These are phyloP conservation scores for Diadema setosum DNA, from an alignment of 35 echinoderm and acorn worm genomes.

Conservation along the genomic window DNA sequence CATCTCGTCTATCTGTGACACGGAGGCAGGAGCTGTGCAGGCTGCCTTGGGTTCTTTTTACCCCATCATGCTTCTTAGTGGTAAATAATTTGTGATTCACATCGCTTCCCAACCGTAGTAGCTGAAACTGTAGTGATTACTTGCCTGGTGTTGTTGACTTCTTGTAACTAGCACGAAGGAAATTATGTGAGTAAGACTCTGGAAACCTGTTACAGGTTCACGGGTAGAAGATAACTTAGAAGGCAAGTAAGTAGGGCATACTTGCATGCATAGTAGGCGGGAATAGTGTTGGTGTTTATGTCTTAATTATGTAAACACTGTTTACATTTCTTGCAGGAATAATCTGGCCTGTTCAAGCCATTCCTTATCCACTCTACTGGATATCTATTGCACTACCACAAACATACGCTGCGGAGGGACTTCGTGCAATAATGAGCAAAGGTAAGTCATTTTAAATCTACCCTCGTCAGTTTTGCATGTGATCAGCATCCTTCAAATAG, in stretches of 20 bases:
- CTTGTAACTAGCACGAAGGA: too few species aligned
- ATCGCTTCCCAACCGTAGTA: too few species aligned
- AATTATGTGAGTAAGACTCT: not conserved
- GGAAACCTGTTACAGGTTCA: not conserved
- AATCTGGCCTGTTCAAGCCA: constrained; percentile 88
- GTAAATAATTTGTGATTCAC: too few species aligned
- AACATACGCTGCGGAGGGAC: constrained; percentile 60
- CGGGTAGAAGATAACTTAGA: not conserved
- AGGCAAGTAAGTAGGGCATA: not conserved
- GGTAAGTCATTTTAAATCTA: not conserved
- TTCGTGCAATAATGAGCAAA: constrained; percentile 38
- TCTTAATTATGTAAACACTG: not conserved
- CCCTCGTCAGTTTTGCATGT: not conserved
- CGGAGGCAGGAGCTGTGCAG: constrained; percentile 82
- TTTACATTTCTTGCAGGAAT: constrained; percentile 62
- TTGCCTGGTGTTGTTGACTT: too few species aligned
- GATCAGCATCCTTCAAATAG: not conserved
- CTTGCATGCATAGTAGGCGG: not conserved
- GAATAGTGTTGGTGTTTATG: not conserved
- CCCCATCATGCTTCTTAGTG: constrained; percentile 86
- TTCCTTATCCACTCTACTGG: constrained; percentile 71
- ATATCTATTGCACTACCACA: constrained; percentile 78
- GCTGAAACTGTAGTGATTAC: too few species aligned
- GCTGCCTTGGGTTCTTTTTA: constrained; percentile 90
- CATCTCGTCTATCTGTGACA: constrained; percentile 79